Conservation (phyloP, 2,113 vertebrate species). For the Tyrannus savana region DNA sequence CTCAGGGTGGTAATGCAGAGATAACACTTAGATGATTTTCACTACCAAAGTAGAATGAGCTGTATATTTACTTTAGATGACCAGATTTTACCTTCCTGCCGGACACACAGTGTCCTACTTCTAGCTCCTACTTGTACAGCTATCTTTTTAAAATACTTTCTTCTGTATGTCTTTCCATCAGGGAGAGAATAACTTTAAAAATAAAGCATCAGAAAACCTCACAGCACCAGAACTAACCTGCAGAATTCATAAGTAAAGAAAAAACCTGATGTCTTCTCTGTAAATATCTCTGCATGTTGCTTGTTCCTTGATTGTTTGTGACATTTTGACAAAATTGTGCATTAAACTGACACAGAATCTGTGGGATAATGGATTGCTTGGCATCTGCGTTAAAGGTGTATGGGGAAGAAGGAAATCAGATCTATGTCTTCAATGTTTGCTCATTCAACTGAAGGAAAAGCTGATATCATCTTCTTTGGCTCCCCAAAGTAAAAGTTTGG, state of each 20-base stretch:
- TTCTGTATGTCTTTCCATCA: neutral
- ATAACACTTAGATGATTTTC: neutral
- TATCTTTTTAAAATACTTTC: neutral
- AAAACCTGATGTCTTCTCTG: neutral
- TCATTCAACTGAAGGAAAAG: neutral
- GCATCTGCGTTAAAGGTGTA: neutral
- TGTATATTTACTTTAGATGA: neutral
- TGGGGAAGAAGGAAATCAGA: neutral
- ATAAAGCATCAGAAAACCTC: fast-evolving
- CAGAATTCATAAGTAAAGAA: neutral
- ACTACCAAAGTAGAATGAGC: neutral
- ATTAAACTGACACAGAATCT: neutral
- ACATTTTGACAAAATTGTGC: neutral
- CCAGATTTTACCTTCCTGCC: neutral
- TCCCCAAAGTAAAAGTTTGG: neutral
- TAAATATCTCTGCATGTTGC: neutral
- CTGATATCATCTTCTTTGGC: neutral
- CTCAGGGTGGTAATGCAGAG: neutral
- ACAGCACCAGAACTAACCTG: neutral
- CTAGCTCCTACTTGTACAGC: neutral
- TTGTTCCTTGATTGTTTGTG: neutral
- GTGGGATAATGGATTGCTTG: neutral
- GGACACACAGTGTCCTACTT: neutral
- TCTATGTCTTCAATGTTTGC: neutral
- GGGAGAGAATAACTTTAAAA: neutral